Evolutionary conservation across 2,888 invertebrate genomes (phyloP).

Genomic region (Morpho achilles): DNA sequence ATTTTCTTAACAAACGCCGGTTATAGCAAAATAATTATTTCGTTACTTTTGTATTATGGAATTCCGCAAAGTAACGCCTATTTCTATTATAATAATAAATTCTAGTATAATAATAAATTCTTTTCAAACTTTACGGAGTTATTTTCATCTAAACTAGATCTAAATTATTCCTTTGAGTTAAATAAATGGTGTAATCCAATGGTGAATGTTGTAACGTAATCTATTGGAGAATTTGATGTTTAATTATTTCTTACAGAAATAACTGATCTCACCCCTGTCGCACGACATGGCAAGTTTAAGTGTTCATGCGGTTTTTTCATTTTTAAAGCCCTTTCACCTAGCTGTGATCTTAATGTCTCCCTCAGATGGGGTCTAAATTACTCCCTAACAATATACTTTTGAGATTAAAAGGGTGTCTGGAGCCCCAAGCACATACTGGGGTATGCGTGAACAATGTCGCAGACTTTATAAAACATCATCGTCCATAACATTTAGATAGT

Average conservation of each 20-base stretch:
- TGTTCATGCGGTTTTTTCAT: constrained; percentile 19
- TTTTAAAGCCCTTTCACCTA: constrained; percentile 31
- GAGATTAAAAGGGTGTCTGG: constrained; percentile 74
- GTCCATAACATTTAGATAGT: constrained; percentile 22
- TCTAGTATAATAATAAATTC: too few relatives aligned
- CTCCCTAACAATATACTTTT: constrained; percentile 64
- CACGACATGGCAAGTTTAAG: constrained; percentile 13
- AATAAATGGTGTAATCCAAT: too few relatives aligned
- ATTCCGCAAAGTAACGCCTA: too few relatives aligned
- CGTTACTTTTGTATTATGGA: too few relatives aligned
- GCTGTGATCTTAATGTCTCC: constrained; percentile 57
- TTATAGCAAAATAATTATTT: too few relatives aligned
- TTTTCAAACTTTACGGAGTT: too few relatives aligned
- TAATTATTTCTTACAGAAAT: neutral
- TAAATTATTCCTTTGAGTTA: too few relatives aligned
- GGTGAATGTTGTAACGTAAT: too few relatives aligned
- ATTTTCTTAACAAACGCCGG: too few relatives aligned
- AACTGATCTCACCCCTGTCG: neutral
- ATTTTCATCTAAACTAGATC: too few relatives aligned
- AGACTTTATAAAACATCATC: constrained; percentile 20
- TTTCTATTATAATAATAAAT: too few relatives aligned
- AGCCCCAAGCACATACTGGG: constrained; percentile 44
- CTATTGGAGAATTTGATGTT: too few relatives aligned
- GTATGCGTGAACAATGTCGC: constrained; percentile 29
- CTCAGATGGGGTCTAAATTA: constrained; percentile 72